Percentiles rank a stretch among this genome's conserved stretches.
These are phyloP conservation scores for Plumapathes pennacea DNA, from an alignment of 92 coral and sea anemone species.

Conservation along the genomic window DNA sequence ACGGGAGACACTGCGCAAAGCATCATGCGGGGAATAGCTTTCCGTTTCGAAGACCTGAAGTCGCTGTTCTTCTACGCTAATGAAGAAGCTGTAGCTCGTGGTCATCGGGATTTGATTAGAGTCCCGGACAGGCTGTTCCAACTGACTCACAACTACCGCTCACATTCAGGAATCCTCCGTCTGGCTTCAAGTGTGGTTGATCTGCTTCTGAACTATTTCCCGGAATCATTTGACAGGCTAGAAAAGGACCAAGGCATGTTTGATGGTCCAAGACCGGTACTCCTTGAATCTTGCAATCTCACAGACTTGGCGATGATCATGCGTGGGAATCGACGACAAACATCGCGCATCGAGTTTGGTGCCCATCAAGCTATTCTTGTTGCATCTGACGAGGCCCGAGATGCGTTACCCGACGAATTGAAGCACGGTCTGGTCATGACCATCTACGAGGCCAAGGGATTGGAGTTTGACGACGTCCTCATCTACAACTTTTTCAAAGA, in stretches of 20 bases:
- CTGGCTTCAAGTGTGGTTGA: conserved; percentile 83
- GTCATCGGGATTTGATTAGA: conserved; percentile 14
- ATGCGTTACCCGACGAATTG: conserved; percentile 81
- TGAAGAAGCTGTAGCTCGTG: conserved; percentile 29
- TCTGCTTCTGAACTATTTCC: conserved; percentile 69
- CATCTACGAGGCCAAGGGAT: conserved; percentile 88
- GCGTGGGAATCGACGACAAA: conserved; percentile 76
- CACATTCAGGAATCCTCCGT: conserved; percentile 85
- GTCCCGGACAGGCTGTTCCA: conserved; percentile 87
- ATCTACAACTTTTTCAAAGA: conserved; percentile 91
- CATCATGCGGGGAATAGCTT: conserved; percentile 96
- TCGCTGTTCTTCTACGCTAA: conserved; percentile 75
- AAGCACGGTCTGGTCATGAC: conserved; percentile 84
- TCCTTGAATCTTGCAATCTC: conserved; percentile 77
- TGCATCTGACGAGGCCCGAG: conserved; percentile 85
- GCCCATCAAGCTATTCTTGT: conserved; percentile 94
- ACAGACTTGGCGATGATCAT: conserved; percentile 86
- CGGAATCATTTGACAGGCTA: conserved; percentile 84
- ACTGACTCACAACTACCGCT: conserved; percentile 89
- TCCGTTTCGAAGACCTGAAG: conserved; percentile 91
- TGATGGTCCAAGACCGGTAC: conserved; percentile 89
- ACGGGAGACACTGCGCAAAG: conserved; percentile 99
- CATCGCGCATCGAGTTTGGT: conserved; percentile 90
- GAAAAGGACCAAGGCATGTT: conserved; percentile 80
- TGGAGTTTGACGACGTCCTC: conserved; percentile 93